Evolutionary conservation across 2,113 vertebrate species (phyloP).

Genomic region (Antechinus flavipes): DNA sequence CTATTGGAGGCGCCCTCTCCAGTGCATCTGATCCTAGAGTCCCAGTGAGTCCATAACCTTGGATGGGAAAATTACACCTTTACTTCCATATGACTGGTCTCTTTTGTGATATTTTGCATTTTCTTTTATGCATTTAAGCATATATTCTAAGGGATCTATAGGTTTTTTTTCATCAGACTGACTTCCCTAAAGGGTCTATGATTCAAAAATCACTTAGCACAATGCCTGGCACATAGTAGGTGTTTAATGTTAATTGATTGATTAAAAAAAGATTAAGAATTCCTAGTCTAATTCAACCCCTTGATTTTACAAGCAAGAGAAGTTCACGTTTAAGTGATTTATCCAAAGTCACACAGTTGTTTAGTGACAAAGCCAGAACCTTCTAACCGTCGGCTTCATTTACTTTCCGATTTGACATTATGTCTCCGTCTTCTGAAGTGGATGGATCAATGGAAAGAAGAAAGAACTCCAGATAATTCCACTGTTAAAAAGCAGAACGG

Average conservation of each 20-base stretch:
- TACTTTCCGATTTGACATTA: neutral
- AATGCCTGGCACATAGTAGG: neutral
- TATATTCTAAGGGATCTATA: neutral
- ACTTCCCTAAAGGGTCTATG: too few species aligned
- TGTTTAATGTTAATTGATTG: neutral
- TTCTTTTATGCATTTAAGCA: neutral
- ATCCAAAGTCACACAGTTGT: neutral
- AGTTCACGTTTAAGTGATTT: neutral
- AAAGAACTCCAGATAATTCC: too few species aligned
- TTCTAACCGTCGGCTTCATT: neutral
- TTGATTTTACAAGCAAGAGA: neutral
- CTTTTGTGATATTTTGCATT: neutral
- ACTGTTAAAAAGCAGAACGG: too few species aligned
- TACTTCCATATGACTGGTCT: neutral
- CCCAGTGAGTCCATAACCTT: neutral
- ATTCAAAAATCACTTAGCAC: neutral
- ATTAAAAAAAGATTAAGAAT: neutral
- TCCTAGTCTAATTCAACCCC: neutral
- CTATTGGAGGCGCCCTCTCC: neutral
- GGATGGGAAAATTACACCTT: neutral
- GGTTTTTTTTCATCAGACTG: neutral
- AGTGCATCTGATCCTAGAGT: neutral
- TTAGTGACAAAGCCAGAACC: neutral
- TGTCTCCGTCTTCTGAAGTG: neutral
- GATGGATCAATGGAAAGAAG: neutral